phyloP scores from a whole-genome alignment of 2,888 invertebrate genomes.

The Hetaerina titia region DNA sequence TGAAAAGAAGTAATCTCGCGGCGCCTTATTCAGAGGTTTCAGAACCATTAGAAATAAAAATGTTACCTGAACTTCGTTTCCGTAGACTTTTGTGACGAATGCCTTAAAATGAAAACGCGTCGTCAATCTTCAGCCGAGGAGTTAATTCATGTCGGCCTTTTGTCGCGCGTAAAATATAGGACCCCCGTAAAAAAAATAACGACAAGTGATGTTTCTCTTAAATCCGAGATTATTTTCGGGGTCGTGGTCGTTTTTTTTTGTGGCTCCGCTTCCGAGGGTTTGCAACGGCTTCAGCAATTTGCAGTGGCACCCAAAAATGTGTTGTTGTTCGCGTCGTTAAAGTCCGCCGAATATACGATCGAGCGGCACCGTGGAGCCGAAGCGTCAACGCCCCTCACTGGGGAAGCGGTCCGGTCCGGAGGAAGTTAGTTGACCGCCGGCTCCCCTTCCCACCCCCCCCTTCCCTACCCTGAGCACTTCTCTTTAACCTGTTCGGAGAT shows the following conservation, averaged over 20 bases:
- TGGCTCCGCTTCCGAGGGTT: neutral
- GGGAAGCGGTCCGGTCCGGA: neutral
- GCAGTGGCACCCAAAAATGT: neutral
- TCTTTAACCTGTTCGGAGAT: neutral
- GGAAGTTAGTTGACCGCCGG: no score
- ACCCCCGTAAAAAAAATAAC: neutral
- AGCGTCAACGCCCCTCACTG: neutral
- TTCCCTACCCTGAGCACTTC: no score
- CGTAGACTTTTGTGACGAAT: neutral
- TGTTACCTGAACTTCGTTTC: neutral
- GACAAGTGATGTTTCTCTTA: neutral
- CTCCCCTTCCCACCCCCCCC: no score
- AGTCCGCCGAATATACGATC: conserved; percentile 18
- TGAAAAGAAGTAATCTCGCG: neutral
- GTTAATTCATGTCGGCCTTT: conserved; percentile 25
- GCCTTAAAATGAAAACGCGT: neutral
- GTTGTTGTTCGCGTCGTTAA: neutral
- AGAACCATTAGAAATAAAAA: neutral
- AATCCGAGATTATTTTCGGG: neutral
- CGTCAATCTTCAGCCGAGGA: neutral
- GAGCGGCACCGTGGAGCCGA: neutral
- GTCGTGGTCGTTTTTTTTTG: neutral
- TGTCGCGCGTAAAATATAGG: neutral
- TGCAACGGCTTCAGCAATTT: neutral
- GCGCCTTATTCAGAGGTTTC: neutral